Conservation (phyloP, 2,797 vertebrate genomes). For the Lagodon rhomboides region DNA sequence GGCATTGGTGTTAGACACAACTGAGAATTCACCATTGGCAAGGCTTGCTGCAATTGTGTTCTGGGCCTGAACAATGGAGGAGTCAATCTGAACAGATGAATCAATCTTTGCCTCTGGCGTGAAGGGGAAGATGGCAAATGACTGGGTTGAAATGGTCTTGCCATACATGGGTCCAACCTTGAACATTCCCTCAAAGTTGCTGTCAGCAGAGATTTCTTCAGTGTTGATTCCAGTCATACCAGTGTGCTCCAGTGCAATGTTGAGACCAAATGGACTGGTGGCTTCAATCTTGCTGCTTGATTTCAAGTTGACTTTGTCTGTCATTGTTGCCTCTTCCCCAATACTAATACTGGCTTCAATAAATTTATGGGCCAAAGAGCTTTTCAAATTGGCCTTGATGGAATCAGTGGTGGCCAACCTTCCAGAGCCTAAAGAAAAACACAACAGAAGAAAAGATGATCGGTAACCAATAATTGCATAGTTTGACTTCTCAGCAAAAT, state of each 20-base stretch:
- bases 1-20: constrained; percentile 87
- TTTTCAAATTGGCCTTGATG: constrained; percentile 82
- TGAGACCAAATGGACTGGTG: constrained; percentile 86
- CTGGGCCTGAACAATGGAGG: constrained; percentile 83
- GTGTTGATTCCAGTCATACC: constrained; percentile 75
- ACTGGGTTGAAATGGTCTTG: constrained; percentile 80
- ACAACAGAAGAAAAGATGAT: constrained; percentile 20
- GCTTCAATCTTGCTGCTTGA: constrained; percentile 83
- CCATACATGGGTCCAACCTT: constrained; percentile 84
- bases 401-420: constrained; percentile 80
- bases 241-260: constrained; percentile 80
- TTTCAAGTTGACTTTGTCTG: constrained; percentile 73
- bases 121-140: constrained; percentile 76
- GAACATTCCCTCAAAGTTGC: constrained; percentile 84
- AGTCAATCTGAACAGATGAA: constrained; percentile 88
- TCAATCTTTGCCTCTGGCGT: constrained; percentile 81
- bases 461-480: not conserved
- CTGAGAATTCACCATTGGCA: constrained; percentile 77
- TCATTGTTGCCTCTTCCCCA: constrained; percentile 76
- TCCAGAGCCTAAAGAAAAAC: constrained; percentile 86
- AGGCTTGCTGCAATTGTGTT: constrained; percentile 86
- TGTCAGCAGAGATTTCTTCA: constrained; percentile 78
- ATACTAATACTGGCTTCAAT: constrained; percentile 87
- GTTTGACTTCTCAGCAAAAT: no score
- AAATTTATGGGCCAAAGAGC: constrained; percentile 88